These are phyloP conservation scores for Magallana angulata DNA, from an alignment of 1,140 invertebrate genomes.

Conservation along the genomic window DNA sequence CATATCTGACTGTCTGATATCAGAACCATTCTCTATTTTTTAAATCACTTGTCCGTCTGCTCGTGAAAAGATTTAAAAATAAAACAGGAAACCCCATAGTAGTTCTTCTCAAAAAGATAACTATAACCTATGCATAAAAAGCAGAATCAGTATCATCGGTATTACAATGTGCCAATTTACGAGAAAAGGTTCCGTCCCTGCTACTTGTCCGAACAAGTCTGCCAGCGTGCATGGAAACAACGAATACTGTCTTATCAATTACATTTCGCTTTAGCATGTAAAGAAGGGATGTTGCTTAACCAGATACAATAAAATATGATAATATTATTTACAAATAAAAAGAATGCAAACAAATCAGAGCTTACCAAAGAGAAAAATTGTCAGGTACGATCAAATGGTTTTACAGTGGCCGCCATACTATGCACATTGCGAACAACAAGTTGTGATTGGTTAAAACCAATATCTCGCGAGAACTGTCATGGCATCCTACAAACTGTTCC, in stretches of 20 bases:
- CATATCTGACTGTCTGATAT: no score
- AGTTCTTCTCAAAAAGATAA: no score
- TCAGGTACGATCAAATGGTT: not conserved
- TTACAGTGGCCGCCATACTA: not conserved
- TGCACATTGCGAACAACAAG: not conserved
- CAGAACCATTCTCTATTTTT: no score
- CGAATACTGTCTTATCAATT: not conserved
- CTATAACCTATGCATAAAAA: no score
- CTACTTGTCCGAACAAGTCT: slow-evolving; percentile 13
- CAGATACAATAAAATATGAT: no score
- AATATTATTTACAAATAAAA: not conserved
- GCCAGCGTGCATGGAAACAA: not conserved
- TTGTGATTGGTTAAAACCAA: not conserved
- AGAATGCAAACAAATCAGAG: not conserved
- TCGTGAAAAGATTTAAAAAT: no score
- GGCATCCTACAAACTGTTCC: not conserved
- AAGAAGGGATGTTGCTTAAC: no score
- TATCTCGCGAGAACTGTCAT: slow-evolving; percentile 18
- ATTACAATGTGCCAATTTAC: no score
- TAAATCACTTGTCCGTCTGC: no score
- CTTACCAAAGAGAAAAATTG: not conserved
- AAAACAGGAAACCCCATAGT: no score
- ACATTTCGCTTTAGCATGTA: not conserved
- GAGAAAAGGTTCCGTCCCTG: no score
- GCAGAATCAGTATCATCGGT: no score